phyloP scores from a whole-genome alignment of 2,888 invertebrate species.

The Chalcosyrphus nemorum region DNA sequence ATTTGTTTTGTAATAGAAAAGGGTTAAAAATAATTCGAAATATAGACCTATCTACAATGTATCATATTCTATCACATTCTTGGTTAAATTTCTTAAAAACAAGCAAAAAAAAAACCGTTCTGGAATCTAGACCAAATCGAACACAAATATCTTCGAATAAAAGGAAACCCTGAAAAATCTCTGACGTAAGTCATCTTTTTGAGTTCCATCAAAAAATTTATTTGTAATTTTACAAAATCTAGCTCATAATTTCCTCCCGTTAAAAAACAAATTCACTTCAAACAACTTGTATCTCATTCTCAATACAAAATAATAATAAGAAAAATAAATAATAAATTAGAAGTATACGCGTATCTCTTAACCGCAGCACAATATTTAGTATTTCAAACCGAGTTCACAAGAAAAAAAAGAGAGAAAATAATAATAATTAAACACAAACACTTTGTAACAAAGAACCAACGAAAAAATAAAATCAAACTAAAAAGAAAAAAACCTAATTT shows the following conservation, averaged over 20 bases:
- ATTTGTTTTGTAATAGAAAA: neutral
- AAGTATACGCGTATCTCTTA: neutral
- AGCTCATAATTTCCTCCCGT: too few species aligned
- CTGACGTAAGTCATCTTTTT: too few species aligned
- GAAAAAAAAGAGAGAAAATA: neutral
- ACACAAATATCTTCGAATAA: too few species aligned
- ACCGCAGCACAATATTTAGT: constrained; percentile 34
- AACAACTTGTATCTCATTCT: neutral
- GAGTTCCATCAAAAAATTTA: too few species aligned
- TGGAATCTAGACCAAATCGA: neutral
- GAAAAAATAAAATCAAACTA: constrained; percentile 30
- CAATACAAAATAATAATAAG: neutral
- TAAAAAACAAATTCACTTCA: neutral
- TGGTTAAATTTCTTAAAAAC: constrained; percentile 13
- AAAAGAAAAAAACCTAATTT: too few species aligned
- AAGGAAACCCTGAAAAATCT: too few species aligned
- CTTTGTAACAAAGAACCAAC: constrained; percentile 34
- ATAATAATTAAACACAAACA: constrained; percentile 22
- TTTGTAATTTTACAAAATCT: too few species aligned
- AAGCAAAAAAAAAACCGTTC: too few species aligned
- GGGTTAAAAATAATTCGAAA: constrained; percentile 38
- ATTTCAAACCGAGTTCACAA: neutral
- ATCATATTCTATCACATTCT: constrained; percentile 18
- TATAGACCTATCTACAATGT: constrained; percentile 47
- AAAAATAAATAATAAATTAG: neutral